Evolutionary conservation across 2,888 invertebrate species (phyloP).

Genomic region (Iselma pallidipennis): DNA sequence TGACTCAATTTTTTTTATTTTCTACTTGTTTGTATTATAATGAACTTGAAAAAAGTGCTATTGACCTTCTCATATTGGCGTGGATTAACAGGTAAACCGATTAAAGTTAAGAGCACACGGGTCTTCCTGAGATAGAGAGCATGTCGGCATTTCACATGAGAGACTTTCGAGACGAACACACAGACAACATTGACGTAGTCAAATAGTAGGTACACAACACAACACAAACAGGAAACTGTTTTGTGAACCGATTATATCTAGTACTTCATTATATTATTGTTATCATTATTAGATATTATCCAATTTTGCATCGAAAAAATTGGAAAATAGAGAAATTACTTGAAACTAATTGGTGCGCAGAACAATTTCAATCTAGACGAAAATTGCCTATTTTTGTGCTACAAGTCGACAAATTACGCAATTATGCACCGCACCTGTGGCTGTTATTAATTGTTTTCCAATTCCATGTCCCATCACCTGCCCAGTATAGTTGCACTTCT

Average conservation of each 20-base stretch:
- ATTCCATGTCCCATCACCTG: conserved; percentile 18
- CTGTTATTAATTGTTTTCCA: conserved; percentile 20
- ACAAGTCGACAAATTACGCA: conserved; percentile 19
- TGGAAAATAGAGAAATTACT: background rate
- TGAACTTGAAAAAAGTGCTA: conserved; percentile 40
- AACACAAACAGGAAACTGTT: background rate
- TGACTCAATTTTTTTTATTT: background rate
- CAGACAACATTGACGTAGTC: background rate
- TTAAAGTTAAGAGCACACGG: conserved; percentile 49
- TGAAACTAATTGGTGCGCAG: background rate
- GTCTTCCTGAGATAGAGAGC: conserved; percentile 34
- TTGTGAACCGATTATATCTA: background rate
- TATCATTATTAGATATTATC: too few species aligned
- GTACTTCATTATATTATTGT: too few species aligned
- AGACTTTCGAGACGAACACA: conserved; percentile 18
- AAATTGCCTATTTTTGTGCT: background rate
- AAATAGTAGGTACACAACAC: too few species aligned
- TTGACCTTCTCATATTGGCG: conserved; percentile 50
- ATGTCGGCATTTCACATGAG: conserved; percentile 41
- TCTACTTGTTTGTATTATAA: background rate
- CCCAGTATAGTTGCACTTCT: conserved; percentile 9
- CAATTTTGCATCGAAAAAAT: too few species aligned
- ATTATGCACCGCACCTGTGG: conserved; percentile 21
- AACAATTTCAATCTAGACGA: background rate
- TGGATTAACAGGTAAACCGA: conserved; percentile 55